phyloP scores from a whole-genome alignment of 2,113 vertebrate genomes.

The Apus apus region DNA sequence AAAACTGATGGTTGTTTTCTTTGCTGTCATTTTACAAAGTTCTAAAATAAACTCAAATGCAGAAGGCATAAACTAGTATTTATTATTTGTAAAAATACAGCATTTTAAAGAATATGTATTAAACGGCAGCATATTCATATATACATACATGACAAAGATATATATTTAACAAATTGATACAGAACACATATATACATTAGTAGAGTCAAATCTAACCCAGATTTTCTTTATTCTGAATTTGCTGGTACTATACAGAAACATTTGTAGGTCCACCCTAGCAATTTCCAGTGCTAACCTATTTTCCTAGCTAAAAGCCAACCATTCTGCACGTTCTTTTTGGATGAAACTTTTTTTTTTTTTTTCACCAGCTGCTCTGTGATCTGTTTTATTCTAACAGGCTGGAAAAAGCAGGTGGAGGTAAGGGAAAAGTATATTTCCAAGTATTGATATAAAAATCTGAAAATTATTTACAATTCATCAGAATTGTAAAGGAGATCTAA shows the following conservation, averaged over 20 bases:
- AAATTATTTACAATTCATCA: not conserved
- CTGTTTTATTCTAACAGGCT: not conserved
- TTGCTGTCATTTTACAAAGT: not conserved
- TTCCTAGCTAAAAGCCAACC: not conserved
- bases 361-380: not conserved
- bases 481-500: not conserved
- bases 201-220: not conserved
- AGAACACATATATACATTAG: not conserved
- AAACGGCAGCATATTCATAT: not conserved
- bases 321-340: fast-evolving
- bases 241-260: not conserved
- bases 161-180: not conserved
- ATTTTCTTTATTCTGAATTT: not conserved
- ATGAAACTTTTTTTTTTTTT: not conserved
- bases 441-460: not conserved
- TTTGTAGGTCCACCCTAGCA: not conserved
- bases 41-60: not conserved
- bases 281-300: not conserved
- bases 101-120: not conserved
- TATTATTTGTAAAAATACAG: not conserved
- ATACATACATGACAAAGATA: not conserved
- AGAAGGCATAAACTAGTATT: not conserved
- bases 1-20: not conserved
- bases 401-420: not conserved
- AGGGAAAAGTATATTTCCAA: not conserved